Percentiles rank a stretch among this genome's conserved stretches.
Conservation (phyloP, 2,113 vertebrate genomes). For the Anarhynchus alexandrinus region DNA sequence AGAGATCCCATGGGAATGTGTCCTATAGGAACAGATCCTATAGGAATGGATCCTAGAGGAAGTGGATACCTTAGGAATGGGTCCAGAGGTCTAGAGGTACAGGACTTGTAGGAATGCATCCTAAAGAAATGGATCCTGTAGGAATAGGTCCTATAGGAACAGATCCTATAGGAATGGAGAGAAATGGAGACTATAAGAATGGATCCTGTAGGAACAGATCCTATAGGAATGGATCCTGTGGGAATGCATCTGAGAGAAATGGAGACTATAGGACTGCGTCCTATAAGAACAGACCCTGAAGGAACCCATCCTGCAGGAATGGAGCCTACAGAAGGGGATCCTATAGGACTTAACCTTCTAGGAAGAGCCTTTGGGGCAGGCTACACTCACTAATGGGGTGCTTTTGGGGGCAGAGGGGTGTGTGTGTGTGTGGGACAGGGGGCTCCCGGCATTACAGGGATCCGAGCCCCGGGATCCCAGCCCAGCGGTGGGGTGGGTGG, state of each 20-base stretch:
- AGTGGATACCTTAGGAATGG: background rate
- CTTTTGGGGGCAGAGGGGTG: accelerated
- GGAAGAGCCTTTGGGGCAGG: background rate
- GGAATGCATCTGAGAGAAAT: background rate
- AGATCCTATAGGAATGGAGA: too few species aligned
- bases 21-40: background rate
- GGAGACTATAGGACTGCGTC: background rate
- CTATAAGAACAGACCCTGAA: background rate
- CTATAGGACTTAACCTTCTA: background rate
- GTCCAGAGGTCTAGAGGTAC: background rate
- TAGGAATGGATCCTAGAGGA: too few species aligned
- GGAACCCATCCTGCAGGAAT: background rate
- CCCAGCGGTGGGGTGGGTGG: accelerated
- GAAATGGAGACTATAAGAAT: too few species aligned
- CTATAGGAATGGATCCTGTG: background rate
- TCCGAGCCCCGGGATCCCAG: too few species aligned
- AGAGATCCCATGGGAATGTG: too few species aligned
- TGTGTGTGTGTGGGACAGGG: background rate
- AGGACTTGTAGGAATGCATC: too few species aligned
- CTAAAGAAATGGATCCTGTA: too few species aligned
- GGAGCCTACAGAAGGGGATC: background rate
- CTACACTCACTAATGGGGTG: background rate
- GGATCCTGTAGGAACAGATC: background rate
- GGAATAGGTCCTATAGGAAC: too few species aligned
- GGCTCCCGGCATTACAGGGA: too few species aligned